Evolutionary conservation across 2,888 invertebrate species (phyloP), one percentile per base, ranked within the genome.

Genomic region (Plemyria rubiginata): DNA sequence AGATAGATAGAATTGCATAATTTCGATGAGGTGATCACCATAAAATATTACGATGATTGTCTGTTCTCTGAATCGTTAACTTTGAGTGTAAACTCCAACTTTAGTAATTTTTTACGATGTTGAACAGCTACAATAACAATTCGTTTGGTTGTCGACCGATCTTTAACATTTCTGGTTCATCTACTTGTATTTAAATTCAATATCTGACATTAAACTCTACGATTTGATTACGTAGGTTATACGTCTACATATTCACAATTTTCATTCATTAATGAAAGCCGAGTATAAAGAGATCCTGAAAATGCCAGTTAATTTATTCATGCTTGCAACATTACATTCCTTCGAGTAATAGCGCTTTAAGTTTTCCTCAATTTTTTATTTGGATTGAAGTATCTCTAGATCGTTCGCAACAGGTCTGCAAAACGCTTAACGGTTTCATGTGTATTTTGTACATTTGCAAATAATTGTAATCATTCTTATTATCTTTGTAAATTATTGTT

Each of bases 61-160:
- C 55, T 68, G 62, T 70, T 64, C 64, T 62, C 53, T 63, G 54
- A 51, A 62, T 67, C 67, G 62, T 66, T 67, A 68, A 66, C 62
- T 60, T 54, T 48, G 50, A 56, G 45, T 61, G 59, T 65, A 62
- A 63, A 67, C 43, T 61, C 62, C 56, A 62, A 67, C 56, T 65
- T 62, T 60, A 58, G 60, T 56, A 63, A 58, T 62, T 51, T 60
- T 66, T 67, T 69, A 71, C 55, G 62, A 61, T 57, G 56, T 62
- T 57, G 54, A 51, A 49, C 55, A 62, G 55, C 56, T 66, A 55
- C 22, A 56, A 65, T 58, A 69, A 67, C 61, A 62, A 62, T 54
- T 38, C 50, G 54, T 59, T 55, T 56, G 40, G 15, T 55, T 48
- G 13, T 49, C 40, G 52, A 60, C 55, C n/a, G n/a, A 65, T 58